These are phyloP conservation scores for Tiliacea aurago DNA, from an alignment of 2,888 invertebrate genomes.

Conservation along the genomic window DNA sequence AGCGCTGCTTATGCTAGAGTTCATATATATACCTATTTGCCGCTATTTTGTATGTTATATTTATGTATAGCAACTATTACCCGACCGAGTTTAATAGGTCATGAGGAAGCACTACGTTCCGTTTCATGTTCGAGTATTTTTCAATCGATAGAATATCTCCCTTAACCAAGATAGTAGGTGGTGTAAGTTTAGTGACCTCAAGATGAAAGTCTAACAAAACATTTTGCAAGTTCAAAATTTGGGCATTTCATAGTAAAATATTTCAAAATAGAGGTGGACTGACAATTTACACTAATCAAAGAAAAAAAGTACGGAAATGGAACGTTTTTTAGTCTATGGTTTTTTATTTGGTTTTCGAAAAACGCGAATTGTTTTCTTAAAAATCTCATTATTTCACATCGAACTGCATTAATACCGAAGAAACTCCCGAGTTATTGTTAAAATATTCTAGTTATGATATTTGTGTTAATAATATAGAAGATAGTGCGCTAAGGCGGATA, in stretches of 20 bases:
- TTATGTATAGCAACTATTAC: slow-evolving; percentile 79
- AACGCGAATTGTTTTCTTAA: slow-evolving; percentile 30
- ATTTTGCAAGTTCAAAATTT: slow-evolving; percentile 7
- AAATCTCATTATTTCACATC: slow-evolving; percentile 8
- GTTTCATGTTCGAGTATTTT: slow-evolving; percentile 68
- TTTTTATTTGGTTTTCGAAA: slow-evolving; percentile 74
- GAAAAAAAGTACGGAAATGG: slow-evolving; percentile 63
- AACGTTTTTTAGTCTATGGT: slow-evolving; percentile 84
- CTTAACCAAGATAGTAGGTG: slow-evolving; percentile 17
- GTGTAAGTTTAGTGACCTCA: slow-evolving; percentile 34
- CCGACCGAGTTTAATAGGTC: slow-evolving; percentile 79
- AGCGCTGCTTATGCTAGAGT: slow-evolving; percentile 75
- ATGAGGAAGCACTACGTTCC: slow-evolving; percentile 76
- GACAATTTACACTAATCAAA: neutral
- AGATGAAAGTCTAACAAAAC: slow-evolving; percentile 20
- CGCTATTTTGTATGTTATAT: slow-evolving; percentile 85
- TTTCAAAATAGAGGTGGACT: slow-evolving; percentile 7
- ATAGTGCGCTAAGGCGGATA: slow-evolving; percentile 17
- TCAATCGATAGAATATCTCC: slow-evolving; percentile 56
- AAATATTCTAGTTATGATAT: slow-evolving; percentile 16
- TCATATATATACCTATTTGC: slow-evolving; percentile 85
- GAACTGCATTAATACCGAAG: neutral
- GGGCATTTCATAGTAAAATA: neutral
- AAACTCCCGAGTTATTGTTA: slow-evolving; percentile 1
- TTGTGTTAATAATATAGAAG: slow-evolving; percentile 17